These are phyloP conservation scores for Pangasius djambal DNA, from an alignment of 2,797 vertebrate species.

Conservation along the genomic window DNA sequence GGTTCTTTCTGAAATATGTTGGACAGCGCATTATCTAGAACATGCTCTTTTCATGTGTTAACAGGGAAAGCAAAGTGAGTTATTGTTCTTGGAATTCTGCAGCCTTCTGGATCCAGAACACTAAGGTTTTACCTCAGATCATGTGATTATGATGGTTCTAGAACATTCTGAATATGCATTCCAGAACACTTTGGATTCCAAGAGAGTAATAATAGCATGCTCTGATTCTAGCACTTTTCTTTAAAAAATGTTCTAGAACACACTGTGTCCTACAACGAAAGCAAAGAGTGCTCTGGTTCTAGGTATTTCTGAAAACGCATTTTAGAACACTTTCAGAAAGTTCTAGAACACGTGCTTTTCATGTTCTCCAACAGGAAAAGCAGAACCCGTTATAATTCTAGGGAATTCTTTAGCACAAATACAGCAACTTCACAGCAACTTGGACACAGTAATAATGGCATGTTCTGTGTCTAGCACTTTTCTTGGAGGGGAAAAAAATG, in stretches of 20 bases:
- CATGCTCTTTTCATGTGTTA: neutral
- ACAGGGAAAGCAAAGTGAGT: neutral
- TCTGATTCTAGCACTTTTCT: neutral
- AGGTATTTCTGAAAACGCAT: neutral
- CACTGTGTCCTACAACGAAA: neutral
- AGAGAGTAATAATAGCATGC: neutral
- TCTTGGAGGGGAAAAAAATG: neutral
- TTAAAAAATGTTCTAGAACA: neutral
- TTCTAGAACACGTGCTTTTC: neutral
- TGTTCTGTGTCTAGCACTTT: neutral
- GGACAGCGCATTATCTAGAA: neutral
- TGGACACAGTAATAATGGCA: neutral
- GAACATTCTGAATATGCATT: neutral
- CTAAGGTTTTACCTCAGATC: neutral
- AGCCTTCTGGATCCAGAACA: neutral
- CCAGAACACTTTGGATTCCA: neutral
- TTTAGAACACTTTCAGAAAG: neutral
- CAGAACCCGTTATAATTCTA: neutral
- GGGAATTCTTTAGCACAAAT: too few species aligned
- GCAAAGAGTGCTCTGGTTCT: neutral
- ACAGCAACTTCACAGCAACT: neutral
- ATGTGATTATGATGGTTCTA: neutral
- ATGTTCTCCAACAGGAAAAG: neutral
- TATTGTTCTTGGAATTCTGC: neutral
- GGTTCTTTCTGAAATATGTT: neutral